Conservation (phyloP, 2,888 invertebrate genomes). For the Ectobius pallidus region DNA sequence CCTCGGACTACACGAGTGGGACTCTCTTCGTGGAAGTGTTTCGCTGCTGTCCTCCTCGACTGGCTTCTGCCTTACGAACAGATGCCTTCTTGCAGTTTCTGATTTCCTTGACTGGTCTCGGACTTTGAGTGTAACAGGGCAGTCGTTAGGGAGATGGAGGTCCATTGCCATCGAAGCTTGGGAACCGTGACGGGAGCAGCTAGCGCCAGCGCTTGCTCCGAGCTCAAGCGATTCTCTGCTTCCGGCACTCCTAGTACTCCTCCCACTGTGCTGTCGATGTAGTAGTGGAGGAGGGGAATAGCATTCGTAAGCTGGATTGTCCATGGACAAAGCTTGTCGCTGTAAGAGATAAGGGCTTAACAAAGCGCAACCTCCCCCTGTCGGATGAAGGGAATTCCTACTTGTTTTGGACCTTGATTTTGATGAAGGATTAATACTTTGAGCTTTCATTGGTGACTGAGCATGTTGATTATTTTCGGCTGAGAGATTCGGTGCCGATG, state of each 20-base stretch:
- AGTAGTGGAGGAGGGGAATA: conserved; percentile 47
- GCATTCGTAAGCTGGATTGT: conserved; percentile 60
- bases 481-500: conserved; percentile 64
- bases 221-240: conserved; percentile 60
- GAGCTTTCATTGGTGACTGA: neutral
- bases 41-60: conserved; percentile 63
- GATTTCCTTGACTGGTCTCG: conserved; percentile 64
- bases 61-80: conserved; percentile 76
- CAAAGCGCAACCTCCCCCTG: conserved; percentile 59
- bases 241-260: conserved; percentile 45
- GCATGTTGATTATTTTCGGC: conserved; percentile 52
- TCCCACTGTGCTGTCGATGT: conserved; percentile 44
- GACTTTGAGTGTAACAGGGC: conserved; percentile 62
- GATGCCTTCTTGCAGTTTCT: conserved; percentile 73
- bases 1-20: conserved; percentile 39
- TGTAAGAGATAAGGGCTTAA: conserved; percentile 68
- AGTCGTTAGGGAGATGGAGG: conserved; percentile 69
- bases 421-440: neutral
- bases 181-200: conserved; percentile 39
- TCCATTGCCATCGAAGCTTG: conserved; percentile 74
- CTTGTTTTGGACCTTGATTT: conserved; percentile 7
- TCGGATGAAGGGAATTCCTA: conserved; percentile 35
- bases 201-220: conserved; percentile 46
- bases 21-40: conserved; percentile 20
- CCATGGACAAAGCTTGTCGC: conserved; percentile 82